Base-by-base conservation (phyloP, 2,113 vertebrate genomes). In the Macroglossus sobrinus region DNA sequence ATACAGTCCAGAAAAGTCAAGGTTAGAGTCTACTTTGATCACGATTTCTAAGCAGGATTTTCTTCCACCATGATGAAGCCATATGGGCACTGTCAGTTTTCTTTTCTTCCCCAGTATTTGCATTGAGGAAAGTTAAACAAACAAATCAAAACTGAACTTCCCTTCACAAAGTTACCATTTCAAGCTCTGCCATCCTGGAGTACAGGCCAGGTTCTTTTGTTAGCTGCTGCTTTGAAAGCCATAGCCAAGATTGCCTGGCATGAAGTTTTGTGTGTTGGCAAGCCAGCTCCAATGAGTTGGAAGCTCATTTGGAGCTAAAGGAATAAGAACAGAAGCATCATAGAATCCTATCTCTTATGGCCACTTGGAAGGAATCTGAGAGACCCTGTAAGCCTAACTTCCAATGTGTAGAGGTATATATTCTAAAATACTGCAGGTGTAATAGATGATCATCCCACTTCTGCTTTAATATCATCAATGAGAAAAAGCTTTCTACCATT, bases 121-220 rank as follows among this genome's bases (percentile, higher is more conserved):
- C 47, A 13, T 7, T 80, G 75, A 92, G 43, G 53, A 91, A 80
- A 96, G 71, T 84, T 79, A 87, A 96, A 94, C 57, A 93, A 96
- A 97, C 78, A 95, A 84, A 94, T 93, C 94, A 93, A 43, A 97
- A 94, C 59, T 35, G 38, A 95, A 79, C n/a, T 80, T 82, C 74
- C 64, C 66, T 84, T 93, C 57, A 91, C 78, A 93, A 90, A 80
- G 94, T 80, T 61, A 71, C 87, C 90, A 75, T 89, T 95, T 94
- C 75, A 84, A 8, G 40, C 40, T 28, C 47, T 87, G 59, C 85
- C 97, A 47, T 75, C 78, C 64, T 87, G 68, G 89, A 68, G 35
- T 6, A 7, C 11, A 61, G 79, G 92, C 92, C 64, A 86, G 72
- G 30, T 84, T 89, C 92, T 91, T 96, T 89, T 87, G 92, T 90